Conservation (phyloP, 2,888 invertebrate species). For the Cantharis lateralis region DNA sequence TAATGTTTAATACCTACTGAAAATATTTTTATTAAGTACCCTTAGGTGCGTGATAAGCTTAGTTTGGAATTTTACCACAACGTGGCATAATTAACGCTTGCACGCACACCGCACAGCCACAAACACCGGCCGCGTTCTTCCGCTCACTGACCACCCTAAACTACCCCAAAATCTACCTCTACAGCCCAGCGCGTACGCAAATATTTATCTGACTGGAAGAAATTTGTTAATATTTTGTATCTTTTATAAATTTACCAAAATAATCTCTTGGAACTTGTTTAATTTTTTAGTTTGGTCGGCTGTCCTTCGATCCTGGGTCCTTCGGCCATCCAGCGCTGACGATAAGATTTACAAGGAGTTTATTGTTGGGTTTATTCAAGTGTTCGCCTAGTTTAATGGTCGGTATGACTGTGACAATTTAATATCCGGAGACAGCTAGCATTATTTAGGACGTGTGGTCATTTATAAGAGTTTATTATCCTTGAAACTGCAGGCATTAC, state of each 20-base stretch:
- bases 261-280: conserved; percentile 9
- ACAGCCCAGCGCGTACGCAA: conserved; percentile 25
- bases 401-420: conserved; percentile 10
- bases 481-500: conserved; percentile 16
- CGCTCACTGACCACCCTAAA: conserved; percentile 48
- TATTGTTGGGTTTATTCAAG: background rate
- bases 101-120: conserved; percentile 50
- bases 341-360: background rate
- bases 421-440: conserved; percentile 17
- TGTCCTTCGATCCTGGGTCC: background rate
- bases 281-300: background rate
- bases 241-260: conserved; percentile 14
- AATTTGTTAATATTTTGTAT: conserved; percentile 29
- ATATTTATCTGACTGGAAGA: conserved; percentile 25
- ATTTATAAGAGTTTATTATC: conserved; percentile 13
- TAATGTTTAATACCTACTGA: background rate
- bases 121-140: conserved; percentile 49
- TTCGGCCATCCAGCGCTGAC: background rate
- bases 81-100: conserved; percentile 50
- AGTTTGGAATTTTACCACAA: conserved; percentile 44
- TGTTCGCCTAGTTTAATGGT: background rate
- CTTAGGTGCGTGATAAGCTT: conserved; percentile 32
- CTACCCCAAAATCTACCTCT: conserved; percentile 40
- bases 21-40: conserved; percentile 8
- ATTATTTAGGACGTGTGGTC: conserved; percentile 7